These are phyloP conservation scores for Pissodes strobi DNA, from an alignment of 1,140 invertebrate genomes.

Conservation along the genomic window DNA sequence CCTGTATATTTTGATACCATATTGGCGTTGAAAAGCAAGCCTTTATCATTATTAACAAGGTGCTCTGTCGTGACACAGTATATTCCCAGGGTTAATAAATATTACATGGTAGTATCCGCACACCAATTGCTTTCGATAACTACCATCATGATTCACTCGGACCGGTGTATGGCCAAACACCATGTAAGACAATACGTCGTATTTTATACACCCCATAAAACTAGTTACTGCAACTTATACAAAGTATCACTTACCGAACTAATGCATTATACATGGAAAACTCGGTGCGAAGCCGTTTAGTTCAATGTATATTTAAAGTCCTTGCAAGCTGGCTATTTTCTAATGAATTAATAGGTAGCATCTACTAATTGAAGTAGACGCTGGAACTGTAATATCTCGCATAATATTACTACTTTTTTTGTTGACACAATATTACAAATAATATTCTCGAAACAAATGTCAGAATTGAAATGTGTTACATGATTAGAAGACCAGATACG, in stretches of 20 bases:
- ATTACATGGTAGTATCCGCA: constrained; percentile 31
- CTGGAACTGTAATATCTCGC: too few relatives aligned
- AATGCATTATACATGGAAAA: constrained; percentile 30
- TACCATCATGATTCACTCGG: constrained; percentile 35
- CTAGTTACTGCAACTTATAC: constrained; percentile 31
- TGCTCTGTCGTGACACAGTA: constrained; percentile 23
- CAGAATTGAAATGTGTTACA: too few relatives aligned
- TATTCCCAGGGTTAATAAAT: constrained; percentile 37
- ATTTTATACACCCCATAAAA: constrained; percentile 38
- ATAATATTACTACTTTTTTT: too few relatives aligned
- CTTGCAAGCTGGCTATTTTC: too few relatives aligned
- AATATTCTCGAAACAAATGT: too few relatives aligned
- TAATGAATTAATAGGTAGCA: too few relatives aligned
- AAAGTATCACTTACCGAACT: constrained; percentile 27
- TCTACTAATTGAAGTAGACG: too few relatives aligned
- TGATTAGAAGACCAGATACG: too few relatives aligned
- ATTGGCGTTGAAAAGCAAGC: background rate
- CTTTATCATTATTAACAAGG: constrained; percentile 34
- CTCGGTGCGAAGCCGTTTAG: constrained; percentile 25
- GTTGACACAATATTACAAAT: too few relatives aligned
- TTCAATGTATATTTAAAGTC: constrained; percentile 21
- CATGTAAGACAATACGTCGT: constrained; percentile 36
- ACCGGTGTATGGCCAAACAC: constrained; percentile 13
- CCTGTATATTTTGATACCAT: background rate
- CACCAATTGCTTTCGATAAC: constrained; percentile 33